These are phyloP conservation scores for Drosophila nigrodunni DNA, from an alignment of 1,140 invertebrate genomes.

Conservation along the genomic window DNA sequence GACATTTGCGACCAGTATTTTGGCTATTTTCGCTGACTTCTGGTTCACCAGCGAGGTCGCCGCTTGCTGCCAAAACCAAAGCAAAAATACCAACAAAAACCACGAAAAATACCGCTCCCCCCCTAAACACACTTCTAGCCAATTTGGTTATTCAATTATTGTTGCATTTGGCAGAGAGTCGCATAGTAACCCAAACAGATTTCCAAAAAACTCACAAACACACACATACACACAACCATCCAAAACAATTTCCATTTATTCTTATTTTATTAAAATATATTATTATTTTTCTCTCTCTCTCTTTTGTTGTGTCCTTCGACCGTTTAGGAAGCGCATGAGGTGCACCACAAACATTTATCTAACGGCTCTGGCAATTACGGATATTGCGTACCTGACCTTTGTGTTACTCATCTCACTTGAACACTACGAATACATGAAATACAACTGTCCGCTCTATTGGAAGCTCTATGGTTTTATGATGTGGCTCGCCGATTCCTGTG, in stretches of 20 bases:
- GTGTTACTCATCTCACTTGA: slow-evolving; percentile 88
- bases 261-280: slow-evolving; percentile 23
- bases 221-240: background rate
- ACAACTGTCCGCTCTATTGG: slow-evolving; percentile 68
- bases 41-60: background rate
- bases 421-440: slow-evolving; percentile 86
- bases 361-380: slow-evolving; percentile 90
- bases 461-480: slow-evolving; percentile 67
- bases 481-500: slow-evolving; percentile 76
- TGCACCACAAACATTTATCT: slow-evolving; percentile 91
- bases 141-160: slow-evolving; percentile 72
- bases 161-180: slow-evolving; percentile 58
- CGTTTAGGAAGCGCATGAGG: slow-evolving; percentile 88
- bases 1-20: slow-evolving; percentile 51
- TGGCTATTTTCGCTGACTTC: slow-evolving; percentile 34
- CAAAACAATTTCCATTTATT: slow-evolving; percentile 43
- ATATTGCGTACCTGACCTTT: slow-evolving; percentile 89
- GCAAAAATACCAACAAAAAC: no score
- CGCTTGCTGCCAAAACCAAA: background rate
- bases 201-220: slow-evolving; percentile 31
- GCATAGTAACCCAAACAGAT: slow-evolving; percentile 55
- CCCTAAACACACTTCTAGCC: slow-evolving; percentile 26
- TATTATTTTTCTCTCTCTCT: slow-evolving; percentile 9
- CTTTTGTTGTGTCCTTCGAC: slow-evolving; percentile 17
- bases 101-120: background rate